These are phyloP conservation scores for Gymnocheta viridis DNA, from an alignment of 2,888 invertebrate genomes.

Conservation along the genomic window DNA sequence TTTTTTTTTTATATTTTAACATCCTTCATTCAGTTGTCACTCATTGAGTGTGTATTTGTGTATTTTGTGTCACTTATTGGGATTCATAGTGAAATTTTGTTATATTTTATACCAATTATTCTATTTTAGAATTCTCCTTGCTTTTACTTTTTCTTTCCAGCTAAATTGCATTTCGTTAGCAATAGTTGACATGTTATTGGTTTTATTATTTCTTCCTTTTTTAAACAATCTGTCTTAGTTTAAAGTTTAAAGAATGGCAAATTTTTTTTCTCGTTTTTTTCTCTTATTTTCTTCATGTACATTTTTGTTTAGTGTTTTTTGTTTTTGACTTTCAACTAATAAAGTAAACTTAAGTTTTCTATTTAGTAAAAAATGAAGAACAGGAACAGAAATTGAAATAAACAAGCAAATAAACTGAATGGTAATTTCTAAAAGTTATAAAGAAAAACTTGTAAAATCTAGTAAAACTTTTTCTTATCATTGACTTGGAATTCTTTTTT, in stretches of 20 bases:
- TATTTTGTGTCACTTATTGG: slow-evolving; percentile 58
- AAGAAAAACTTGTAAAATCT: slow-evolving; percentile 47
- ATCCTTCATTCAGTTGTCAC: slow-evolving; percentile 41
- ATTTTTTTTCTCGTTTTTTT: background rate
- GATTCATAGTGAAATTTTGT: slow-evolving; percentile 41
- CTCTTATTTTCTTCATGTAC: background rate
- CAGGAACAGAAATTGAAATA: slow-evolving; percentile 40
- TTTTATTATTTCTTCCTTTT: slow-evolving; percentile 4
- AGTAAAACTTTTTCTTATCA: slow-evolving; percentile 50
- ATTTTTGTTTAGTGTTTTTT: background rate
- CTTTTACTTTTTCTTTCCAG: background rate
- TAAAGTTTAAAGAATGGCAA: slow-evolving; percentile 14
- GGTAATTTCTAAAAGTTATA: slow-evolving; percentile 48
- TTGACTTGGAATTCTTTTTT: slow-evolving; percentile 24
- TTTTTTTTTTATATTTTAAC: background rate
- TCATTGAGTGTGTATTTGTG: slow-evolving; percentile 14
- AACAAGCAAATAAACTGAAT: slow-evolving; percentile 62
- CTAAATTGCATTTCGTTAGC: slow-evolving; percentile 30
- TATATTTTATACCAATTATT: slow-evolving; percentile 18
- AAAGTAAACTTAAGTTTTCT: slow-evolving; percentile 51
- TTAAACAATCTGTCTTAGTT: background rate
- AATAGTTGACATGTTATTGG: slow-evolving; percentile 34
- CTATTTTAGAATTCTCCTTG: background rate
- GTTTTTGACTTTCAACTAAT: slow-evolving; percentile 36
- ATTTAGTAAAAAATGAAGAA: slow-evolving; percentile 26